A percentile compares a stretch with the other conserved stretches of the same genome.
Conservation (phyloP, 1,140 invertebrate species). For the Dinothrombium tinctorium region DNA sequence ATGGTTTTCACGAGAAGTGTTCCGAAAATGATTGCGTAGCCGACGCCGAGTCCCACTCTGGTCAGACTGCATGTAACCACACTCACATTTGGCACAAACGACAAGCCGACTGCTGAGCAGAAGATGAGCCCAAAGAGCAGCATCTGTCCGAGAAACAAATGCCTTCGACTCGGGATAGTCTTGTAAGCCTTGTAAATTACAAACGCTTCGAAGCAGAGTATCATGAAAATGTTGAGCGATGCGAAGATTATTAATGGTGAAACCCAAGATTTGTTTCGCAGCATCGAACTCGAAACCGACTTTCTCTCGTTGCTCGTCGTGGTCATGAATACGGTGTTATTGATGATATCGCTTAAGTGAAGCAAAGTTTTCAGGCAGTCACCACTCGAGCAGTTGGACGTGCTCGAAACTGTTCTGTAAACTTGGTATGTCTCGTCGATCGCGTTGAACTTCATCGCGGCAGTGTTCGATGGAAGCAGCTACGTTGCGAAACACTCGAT, state of each 20-base stretch:
- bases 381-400: not conserved
- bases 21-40: conserved; percentile 68
- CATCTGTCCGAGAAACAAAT: conserved; percentile 72
- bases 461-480: no score
- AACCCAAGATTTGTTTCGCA: conserved; percentile 44
- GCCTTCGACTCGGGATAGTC: conserved; percentile 52
- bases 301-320: not conserved
- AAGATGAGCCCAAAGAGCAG: conserved; percentile 62
- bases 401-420: no score
- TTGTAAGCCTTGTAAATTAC: conserved; percentile 64
- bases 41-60: conserved; percentile 55
- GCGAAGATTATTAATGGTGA: conserved; percentile 53
- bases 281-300: not conserved
- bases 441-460: not conserved
- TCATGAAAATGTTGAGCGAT: conserved; percentile 47
- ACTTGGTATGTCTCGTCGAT: not conserved
- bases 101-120: conserved; percentile 28
- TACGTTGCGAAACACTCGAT: no score
- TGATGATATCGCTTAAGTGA: not conserved
- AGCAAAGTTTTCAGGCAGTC: not conserved
- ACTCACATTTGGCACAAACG: not conserved
- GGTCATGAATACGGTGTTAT: not conserved
- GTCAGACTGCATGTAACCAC: conserved; percentile 50
- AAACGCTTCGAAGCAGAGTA: conserved; percentile 60
- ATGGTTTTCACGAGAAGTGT: conserved; percentile 79